Conservation (phyloP, 2,888 invertebrate species). For the Adela reaumurella region DNA sequence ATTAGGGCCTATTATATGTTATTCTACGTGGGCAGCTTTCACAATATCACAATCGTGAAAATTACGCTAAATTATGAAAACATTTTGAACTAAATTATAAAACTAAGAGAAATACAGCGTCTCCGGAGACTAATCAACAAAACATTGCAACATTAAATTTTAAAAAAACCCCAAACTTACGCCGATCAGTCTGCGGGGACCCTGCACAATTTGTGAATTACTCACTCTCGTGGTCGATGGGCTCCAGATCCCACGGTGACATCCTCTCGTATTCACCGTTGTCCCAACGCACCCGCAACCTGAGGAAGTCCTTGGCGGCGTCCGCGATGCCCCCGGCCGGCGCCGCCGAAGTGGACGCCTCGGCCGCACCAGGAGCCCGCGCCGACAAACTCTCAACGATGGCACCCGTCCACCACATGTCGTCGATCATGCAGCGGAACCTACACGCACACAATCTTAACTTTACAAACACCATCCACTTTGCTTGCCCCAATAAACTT, state of each 20-base stretch:
- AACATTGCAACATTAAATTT: no score
- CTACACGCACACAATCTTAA: constrained; percentile 39
- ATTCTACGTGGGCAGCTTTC: no score
- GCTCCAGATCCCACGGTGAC: constrained; percentile 96
- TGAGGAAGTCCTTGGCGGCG: constrained; percentile 27
- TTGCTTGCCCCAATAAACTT: background rate
- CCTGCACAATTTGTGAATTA: no score
- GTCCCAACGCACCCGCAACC: constrained; percentile 75
- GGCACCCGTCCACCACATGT: constrained; percentile 92
- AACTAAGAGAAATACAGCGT: no score
- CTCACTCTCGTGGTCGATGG: constrained; percentile 67
- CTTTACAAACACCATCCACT: background rate
- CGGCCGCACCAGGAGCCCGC: constrained; percentile 19
- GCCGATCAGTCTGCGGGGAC: no score
- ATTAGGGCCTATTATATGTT: no score
- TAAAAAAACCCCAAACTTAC: no score
- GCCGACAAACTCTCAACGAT: constrained; percentile 24
- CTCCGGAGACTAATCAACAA: no score
- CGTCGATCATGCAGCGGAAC: constrained; percentile 92
- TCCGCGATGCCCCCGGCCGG: constrained; percentile 18
- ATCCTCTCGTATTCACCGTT: constrained; percentile 87
- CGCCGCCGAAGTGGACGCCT: constrained; percentile 11
- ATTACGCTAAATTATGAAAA: no score
- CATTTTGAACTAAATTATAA: no score
- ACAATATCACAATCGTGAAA: no score